These are phyloP conservation scores for Stomorhina lunata DNA, from an alignment of 2,888 invertebrate genomes.

Conservation along the genomic window DNA sequence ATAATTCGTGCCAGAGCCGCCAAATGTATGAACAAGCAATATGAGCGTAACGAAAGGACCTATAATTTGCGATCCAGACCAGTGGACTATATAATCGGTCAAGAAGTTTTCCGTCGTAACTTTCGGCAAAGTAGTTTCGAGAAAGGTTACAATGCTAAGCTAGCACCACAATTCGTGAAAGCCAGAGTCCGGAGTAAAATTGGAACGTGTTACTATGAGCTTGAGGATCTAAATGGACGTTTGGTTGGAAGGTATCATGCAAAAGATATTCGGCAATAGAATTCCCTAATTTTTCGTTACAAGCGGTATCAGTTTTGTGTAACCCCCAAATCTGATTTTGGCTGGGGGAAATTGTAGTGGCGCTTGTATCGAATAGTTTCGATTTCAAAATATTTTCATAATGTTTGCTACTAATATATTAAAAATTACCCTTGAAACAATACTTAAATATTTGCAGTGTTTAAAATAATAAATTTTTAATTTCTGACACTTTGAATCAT, in stretches of 20 bases:
- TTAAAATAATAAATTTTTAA: too few relatives aligned
- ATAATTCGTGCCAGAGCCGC: neutral
- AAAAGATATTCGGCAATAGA: slow-evolving; percentile 4
- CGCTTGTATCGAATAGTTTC: too few relatives aligned
- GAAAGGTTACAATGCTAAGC: slow-evolving; percentile 2
- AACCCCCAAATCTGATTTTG: neutral
- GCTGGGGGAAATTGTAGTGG: too few relatives aligned
- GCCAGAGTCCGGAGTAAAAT: neutral
- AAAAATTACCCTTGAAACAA: too few relatives aligned
- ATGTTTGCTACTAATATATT: too few relatives aligned
- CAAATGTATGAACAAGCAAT: neutral
- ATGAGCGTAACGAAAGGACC: slow-evolving; percentile 2
- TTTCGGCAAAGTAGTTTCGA: slow-evolving; percentile 14
- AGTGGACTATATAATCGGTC: neutral
- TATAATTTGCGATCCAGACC: slow-evolving; percentile 1
- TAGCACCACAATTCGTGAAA: slow-evolving; percentile 11
- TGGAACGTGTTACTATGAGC: slow-evolving; percentile 15
- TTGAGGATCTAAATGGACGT: slow-evolving; percentile 4
- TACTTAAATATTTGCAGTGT: too few relatives aligned
- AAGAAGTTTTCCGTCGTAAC: slow-evolving; percentile 9
- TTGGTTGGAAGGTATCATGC: slow-evolving; percentile 6
- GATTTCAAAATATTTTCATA: too few relatives aligned
- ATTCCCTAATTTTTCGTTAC: neutral
- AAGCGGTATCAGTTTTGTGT: slow-evolving; percentile 1
- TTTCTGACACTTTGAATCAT: too few relatives aligned